Evolutionary conservation across 2,797 vertebrate species (phyloP).

Genomic region (Danio choprae): DNA sequence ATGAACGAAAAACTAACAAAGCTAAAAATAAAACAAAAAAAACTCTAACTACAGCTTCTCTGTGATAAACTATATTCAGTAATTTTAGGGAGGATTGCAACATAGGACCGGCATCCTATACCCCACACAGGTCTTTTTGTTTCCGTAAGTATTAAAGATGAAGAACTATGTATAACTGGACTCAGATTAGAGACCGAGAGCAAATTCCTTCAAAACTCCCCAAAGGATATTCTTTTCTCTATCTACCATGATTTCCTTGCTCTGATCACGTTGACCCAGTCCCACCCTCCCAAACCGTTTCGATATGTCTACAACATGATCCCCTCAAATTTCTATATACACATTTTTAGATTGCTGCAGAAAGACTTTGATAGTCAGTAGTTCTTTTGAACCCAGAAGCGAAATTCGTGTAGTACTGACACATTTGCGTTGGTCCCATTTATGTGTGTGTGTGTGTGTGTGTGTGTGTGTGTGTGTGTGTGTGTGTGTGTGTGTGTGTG

Average conservation of each 20-base stretch:
- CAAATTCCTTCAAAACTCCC: conserved; percentile 35
- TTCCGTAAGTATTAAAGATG: conserved; percentile 42
- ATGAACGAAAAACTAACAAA: conserved; percentile 59
- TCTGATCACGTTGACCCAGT: conserved; percentile 40
- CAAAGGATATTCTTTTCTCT: conserved; percentile 37
- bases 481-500: too few species aligned
- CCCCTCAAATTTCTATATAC: conserved; percentile 62
- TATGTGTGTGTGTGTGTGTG: conserved; percentile 50
- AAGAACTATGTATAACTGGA: conserved; percentile 37
- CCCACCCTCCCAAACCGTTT: conserved; percentile 35
- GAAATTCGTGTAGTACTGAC: conserved; percentile 46
- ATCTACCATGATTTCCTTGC: conserved; percentile 55
- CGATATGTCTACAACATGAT: conserved; percentile 55
- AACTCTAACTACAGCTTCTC: conserved; percentile 58
- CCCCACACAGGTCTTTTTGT: conserved; percentile 14
- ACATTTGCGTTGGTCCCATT: conserved; percentile 61
- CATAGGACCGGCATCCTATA: conserved; percentile 30
- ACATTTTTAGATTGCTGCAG: conserved; percentile 51
- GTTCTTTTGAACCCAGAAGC: conserved; percentile 34
- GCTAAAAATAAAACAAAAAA: conserved; percentile 78
- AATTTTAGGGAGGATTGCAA: conserved; percentile 44
- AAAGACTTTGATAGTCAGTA: conserved; percentile 36
- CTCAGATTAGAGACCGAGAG: conserved; percentile 34
- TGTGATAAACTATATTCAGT: conserved; percentile 55
- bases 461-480: conserved; percentile 30